Conservation (phyloP, 2,113 vertebrate genomes). For the Bambusicola thoracicus region DNA sequence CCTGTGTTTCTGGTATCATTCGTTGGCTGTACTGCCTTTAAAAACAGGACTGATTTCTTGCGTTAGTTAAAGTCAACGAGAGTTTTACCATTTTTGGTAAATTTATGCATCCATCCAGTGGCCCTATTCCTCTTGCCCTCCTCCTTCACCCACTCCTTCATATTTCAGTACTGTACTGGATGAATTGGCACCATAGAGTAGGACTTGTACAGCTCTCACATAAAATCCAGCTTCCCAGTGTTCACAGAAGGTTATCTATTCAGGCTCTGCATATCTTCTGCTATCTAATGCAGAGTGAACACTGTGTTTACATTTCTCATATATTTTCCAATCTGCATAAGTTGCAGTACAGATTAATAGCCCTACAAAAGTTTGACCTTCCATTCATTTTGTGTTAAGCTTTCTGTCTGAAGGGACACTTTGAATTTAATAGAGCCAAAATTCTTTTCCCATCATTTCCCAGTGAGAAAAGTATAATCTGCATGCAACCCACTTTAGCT, state of each 20-base stretch:
- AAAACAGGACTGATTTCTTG: slow-evolving; percentile 28
- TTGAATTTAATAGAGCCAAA: slow-evolving; percentile 56
- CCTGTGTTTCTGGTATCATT: not conserved
- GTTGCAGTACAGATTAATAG: slow-evolving; percentile 67
- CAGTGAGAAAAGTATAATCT: slow-evolving; percentile 14
- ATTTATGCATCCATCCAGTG: slow-evolving; percentile 1
- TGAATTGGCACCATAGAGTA: slow-evolving; percentile 28
- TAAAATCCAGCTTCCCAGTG: slow-evolving; percentile 60
- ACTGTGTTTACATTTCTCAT: slow-evolving; percentile 71
- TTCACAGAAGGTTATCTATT: slow-evolving; percentile 68
- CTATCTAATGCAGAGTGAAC: slow-evolving; percentile 68
- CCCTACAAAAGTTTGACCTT: slow-evolving; percentile 66
- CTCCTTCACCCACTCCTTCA: not conserved
- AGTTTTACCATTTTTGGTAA: slow-evolving; percentile 50
- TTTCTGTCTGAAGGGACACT: slow-evolving; percentile 25
- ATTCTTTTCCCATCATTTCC: slow-evolving; percentile 55
- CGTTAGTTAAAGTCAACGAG: not conserved
- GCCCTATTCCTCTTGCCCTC: slow-evolving; percentile 24
- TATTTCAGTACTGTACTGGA: not conserved
- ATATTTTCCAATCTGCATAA: slow-evolving; percentile 69
- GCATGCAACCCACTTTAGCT: slow-evolving; percentile 1
- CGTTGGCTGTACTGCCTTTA: not conserved
- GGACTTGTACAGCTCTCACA: not conserved
- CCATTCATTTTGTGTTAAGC: slow-evolving; percentile 64
- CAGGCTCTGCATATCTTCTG: slow-evolving; percentile 58